phyloP scores from a whole-genome alignment of 1,140 invertebrate genomes.

The Plodia interpunctella region DNA sequence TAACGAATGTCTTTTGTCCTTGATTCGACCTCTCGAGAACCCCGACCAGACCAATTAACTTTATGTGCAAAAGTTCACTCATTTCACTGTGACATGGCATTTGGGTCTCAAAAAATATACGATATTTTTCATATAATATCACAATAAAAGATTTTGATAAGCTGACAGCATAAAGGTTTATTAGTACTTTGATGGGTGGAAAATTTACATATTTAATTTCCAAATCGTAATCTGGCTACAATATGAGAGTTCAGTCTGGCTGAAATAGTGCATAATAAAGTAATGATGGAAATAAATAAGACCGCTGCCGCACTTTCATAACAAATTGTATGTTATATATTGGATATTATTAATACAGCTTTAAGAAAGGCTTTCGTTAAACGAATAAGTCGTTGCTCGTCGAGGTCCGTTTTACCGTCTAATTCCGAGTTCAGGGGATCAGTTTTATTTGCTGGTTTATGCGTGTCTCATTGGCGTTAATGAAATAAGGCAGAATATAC shows the following conservation, averaged over 20 bases:
- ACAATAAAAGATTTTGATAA: background rate
- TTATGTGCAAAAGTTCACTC: conserved; percentile 7
- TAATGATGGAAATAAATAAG: background rate
- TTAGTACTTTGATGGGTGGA: background rate
- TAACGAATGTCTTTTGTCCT: background rate
- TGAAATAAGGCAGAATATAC: conserved; percentile 21
- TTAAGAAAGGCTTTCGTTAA: background rate
- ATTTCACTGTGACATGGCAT: background rate
- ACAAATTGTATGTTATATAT: background rate
- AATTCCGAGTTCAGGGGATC: conserved; percentile 12
- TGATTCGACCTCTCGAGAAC: background rate
- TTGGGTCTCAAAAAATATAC: background rate
- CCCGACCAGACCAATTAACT: background rate
- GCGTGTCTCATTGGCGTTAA: conserved; percentile 19
- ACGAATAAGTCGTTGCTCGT: background rate
- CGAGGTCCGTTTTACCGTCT: background rate
- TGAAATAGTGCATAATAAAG: conserved; percentile 15
- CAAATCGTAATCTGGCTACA: conserved; percentile 3
- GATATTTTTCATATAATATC: background rate
- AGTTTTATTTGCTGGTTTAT: conserved; percentile 26
- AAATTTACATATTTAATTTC: conserved; percentile 14
- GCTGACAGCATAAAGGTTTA: background rate
- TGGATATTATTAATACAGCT: too few relatives aligned
- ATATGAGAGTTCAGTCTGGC: background rate
- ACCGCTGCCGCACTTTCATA: background rate